Base-by-base conservation (phyloP, 2,113 vertebrate species). In the Hypomesus transpacificus region DNA sequence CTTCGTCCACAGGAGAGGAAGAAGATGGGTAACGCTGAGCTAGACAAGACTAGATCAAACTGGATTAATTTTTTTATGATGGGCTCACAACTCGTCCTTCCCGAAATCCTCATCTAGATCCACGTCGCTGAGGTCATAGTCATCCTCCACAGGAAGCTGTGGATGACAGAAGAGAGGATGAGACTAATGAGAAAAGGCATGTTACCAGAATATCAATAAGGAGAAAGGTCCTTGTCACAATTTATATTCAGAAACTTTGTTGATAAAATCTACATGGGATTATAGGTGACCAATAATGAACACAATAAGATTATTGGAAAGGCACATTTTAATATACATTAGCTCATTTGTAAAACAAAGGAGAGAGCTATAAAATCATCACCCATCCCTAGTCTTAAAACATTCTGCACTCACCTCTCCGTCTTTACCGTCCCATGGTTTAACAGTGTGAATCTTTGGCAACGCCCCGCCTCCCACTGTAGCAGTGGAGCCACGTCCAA, bases 371-470 rank as follows among this genome's bases (percentile, higher is more conserved):
- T 34, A 34, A 34, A 34, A 34, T 34, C 4, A 34, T 13, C n/a
- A n/a, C 3, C 17, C 24, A 18, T 17, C 53, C 21, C 2, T 13
- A 63, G 60, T 17, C 18, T 17, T 24, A 21, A 28, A 14, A 68
- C 34, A 13, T 3, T 11, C 46, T 52, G 18, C 21, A 73, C 90
- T 94, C 90, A 99, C 97, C 93, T 96, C 94, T 53, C 95, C 97
- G 51, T 98, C 95, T 87, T 95, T 95, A 73, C 96, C 96, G 24
- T 98, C 96, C 97, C 97, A 99, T 0, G 94, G 77, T 72, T 96
- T 95, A 17, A 93, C 93, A 1, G 83, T 14, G 69, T 90, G 65
- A 80, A 97, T 94, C 85, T 94, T 91, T 26, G 97, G 94, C 81
- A 98, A 93, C 65, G 78, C 60, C 0, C 94, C 96, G 0, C 94